Evolutionary conservation across 53 echinoderm and acorn worm genomes (phyloP), one percentile per base, ranked within the genome.

Genomic region (Antedon mediterranea): DNA sequence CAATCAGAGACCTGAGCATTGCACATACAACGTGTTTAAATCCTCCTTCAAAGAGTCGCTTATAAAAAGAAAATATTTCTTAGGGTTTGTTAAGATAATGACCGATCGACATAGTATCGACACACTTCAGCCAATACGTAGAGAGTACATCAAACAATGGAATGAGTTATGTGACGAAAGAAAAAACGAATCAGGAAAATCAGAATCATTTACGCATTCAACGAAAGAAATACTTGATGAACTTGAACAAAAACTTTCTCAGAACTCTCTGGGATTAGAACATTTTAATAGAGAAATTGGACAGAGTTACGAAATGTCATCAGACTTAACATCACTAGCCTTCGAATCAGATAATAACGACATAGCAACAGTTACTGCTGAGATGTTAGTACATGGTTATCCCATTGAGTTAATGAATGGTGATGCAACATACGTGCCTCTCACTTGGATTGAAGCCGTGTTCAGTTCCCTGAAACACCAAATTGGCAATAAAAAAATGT

Each of bases 231-330:
- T 81, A 34, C 73, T 85, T 9, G 86, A 85, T 3, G 31, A 85
- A 18, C 81, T 81, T 4, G 86, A 81, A 76, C 0, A 37, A 4
- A 30, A 81, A 4, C 32, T 85, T 70, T 72, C 70, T 15, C 31
- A 27, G 77, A 74, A 77, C 29, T 81, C 86, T 30, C 20, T 85
- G 34, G 86, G 86, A 72, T 43, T 81, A 31, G 78, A 81, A 77
- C 76, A 85, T 37, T 27, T 85, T 77, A 77, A 71, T 70, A 28
- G 81, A 81, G 86, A 81, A 77, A 23, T 81, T 15, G 77, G 82
- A 44, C 82, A 82, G 30, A 26, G 72, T 30, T 82, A 82, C 34
- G 82, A 82, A 77, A 57, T 57, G 57, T 15, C 2, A 23, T 11
- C 57, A 18, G 14, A 57, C 11, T 57, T 57, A 57, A 57, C n/a